phyloP scores from a whole-genome alignment of 2,888 invertebrate genomes.

The Drosophila prostipennis region DNA sequence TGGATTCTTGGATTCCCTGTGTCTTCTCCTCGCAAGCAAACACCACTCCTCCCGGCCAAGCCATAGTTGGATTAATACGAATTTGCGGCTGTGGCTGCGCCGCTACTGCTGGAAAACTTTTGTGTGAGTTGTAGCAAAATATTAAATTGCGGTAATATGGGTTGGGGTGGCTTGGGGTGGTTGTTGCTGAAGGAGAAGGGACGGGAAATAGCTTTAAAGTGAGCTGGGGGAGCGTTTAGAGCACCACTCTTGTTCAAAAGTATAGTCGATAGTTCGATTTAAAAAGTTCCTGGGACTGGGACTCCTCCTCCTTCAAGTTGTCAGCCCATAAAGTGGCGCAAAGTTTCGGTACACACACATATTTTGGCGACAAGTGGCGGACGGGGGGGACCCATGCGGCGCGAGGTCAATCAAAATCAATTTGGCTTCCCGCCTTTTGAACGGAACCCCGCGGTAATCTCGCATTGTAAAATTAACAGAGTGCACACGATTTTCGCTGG shows the following conservation, averaged over 20 bases:
- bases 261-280: conserved; percentile 26
- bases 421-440: conserved; percentile 11
- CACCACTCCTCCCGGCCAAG: not conserved
- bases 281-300: not conserved
- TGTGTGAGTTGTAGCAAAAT: conserved; percentile 35
- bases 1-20: not conserved
- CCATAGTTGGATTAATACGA: conserved; percentile 28
- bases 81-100: conserved; percentile 23
- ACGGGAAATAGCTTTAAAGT: not conserved
- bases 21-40: not conserved
- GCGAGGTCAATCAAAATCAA: conserved; percentile 35
- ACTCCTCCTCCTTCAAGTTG: conserved; percentile 4
- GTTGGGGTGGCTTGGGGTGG: not conserved
- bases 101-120: conserved; percentile 23
- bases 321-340: conserved; percentile 9
- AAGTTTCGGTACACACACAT: conserved; percentile 15
- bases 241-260: conserved; percentile 22
- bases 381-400: not conserved
- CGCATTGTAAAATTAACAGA: conserved; percentile 16
- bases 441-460: not conserved
- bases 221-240: conserved; percentile 1
- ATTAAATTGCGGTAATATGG: conserved; percentile 34
- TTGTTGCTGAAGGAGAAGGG: not conserved
- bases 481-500: not conserved
- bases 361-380: conserved; percentile 16